A percentile compares a stretch with the other conserved stretches of the same genome.
Evolutionary conservation across 2,888 invertebrate species (phyloP).

Genomic region (Pomacea canaliculata): DNA sequence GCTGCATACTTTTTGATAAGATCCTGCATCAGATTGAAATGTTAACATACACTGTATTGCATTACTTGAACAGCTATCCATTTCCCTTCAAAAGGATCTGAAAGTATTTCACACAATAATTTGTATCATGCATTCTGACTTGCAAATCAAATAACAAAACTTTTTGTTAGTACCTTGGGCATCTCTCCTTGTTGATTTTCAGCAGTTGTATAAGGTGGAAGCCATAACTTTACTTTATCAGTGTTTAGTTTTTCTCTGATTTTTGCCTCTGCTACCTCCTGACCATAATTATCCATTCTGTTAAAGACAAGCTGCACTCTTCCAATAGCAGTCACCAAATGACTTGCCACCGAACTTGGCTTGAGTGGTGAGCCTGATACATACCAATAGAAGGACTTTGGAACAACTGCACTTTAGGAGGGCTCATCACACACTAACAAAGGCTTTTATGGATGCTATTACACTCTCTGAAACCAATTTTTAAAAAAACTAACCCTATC

Average conservation of each 20-base stretch:
- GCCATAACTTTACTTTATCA: constrained; percentile 82
- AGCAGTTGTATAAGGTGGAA: constrained; percentile 78
- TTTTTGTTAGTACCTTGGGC: constrained; percentile 45
- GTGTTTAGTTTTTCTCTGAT: constrained; percentile 72
- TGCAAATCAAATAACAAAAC: no score
- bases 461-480: no score
- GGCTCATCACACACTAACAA: no score
- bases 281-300: background rate
- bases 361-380: no score
- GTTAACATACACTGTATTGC: no score
- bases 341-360: no score
- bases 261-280: constrained; percentile 18
- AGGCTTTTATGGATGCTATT: no score
- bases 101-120: background rate
- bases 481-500: no score
- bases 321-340: no score
- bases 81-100: background rate
- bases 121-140: background rate
- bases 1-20: constrained; percentile 76
- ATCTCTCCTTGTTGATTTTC: constrained; percentile 71
- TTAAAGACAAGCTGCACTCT: background rate
- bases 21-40: constrained; percentile 71
- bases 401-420: no score
- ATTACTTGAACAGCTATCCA: background rate
- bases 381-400: no score